Base-by-base conservation (phyloP, 64 coral and sea anemone genomes). In the Stichodactyla helianthus region DNA sequence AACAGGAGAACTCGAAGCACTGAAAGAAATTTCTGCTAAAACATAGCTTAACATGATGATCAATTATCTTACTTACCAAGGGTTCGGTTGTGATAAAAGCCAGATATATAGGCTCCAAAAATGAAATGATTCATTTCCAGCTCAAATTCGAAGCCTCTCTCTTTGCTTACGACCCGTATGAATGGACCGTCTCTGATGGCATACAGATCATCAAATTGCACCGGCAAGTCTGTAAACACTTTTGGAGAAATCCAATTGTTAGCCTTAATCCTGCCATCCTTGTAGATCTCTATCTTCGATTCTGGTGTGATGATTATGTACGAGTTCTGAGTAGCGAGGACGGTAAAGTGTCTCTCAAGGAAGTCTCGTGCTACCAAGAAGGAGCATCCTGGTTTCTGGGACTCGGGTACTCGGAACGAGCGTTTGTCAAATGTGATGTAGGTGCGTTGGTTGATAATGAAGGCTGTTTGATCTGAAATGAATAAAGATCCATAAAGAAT, bases 41-140 rank as follows among this genome's bases (percentile, higher is more conserved):
- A 44, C 35, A 44, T 44, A 44, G 35, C 35, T 44, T 44, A 44
- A 2, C 35, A 44, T 44, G 35, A 44, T 44, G 35, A 3, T 44
- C 35, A 44, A 44, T 2, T 44, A 44, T 44, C 35, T 52, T 26
- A 85, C 93, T 6, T 91, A 94, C 93, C 93, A 88, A 86, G 89
- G 4, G 89, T 94, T 55, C 89, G 71, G 82, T 94, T 94, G 82
- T 94, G 93, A 63, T 91, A 94, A 71, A 94, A 94, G 7, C 89
- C 93, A 71, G 93, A 94, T 19, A 87, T 79, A 19, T 51, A 77
- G 14, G 88, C 79, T 53, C 89, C 90, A 70, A 89, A 94, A 14
- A 88, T 77, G 65, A 91, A 94, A 86, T 94, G 93, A 12, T 94
- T 53, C 57, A 94, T 88, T 9, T 91, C 93, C 53, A 89, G 91